Evolutionary conservation across 2,113 vertebrate genomes (phyloP), one percentile per base, ranked within the genome.

Genomic region (Brachypteracias leptosomus): DNA sequence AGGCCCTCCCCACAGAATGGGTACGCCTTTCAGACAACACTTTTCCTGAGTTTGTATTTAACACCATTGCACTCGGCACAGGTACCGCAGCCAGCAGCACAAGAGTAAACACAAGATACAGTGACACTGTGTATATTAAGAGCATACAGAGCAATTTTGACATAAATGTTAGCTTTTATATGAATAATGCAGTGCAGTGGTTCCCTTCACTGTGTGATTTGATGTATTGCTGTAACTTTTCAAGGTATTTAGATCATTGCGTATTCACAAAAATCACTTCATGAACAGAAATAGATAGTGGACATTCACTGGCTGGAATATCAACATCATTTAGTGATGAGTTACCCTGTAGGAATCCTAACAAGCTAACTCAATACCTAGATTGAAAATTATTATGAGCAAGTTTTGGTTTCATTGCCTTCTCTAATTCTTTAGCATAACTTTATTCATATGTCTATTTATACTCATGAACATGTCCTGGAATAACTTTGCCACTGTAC

Each of bases 401-500:
- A 90, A 25, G 22, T 52, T 93, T 90, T 80, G 47, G 28, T 96
- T 96, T 96, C 81, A 88, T 83, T 90, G 67, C 82, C 49, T 88
- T 78, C 66, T 93, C 81, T 76, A 51, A 91, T 94, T 93, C 76
- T 95, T 83, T 88, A 97, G 35, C 73, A 70, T 94, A 96, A 88
- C 74, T 92, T 88, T 94, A 93, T 93, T 97, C 63, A 63, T 87
- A 66, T 85, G 71, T 85, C 97, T 97, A 96, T 96, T 96, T 97
- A 97, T 97, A 96, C 86, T 94, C 40, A 0, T 73, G 93, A 96
- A 72, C 76, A 83, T 91, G 95, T 90, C 96, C 96, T 97, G 92
- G 87, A 97, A 97, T 97, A 96, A 96, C 95, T 96, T 96, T 95
- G 76, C 92, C 58, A 88, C 94, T 96, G 73, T 90, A 77, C 89